These are phyloP conservation scores for Pomphorhynchus laevis DNA, from an alignment of 1,140 invertebrate species.

Conservation along the genomic window DNA sequence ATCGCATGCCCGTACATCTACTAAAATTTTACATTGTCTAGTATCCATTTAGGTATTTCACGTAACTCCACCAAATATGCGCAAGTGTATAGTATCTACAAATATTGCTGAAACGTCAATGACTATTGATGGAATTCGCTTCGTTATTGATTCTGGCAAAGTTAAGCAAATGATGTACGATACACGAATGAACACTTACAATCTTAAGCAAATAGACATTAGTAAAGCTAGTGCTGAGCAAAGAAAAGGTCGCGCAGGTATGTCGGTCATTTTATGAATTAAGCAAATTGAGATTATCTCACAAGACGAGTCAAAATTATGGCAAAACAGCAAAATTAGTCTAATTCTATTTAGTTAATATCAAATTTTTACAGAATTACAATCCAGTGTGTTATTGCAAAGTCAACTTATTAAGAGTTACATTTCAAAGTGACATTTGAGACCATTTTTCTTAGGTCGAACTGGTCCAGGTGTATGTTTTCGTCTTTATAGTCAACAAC, in stretches of 20 bases:
- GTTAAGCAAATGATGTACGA: slow-evolving; percentile 90
- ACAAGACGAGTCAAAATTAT: too few species aligned
- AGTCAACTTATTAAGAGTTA: neutral
- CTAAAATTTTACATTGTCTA: slow-evolving; percentile 11
- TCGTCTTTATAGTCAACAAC: slow-evolving; percentile 48
- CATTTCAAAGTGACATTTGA: too few species aligned
- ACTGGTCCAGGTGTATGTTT: slow-evolving; percentile 25
- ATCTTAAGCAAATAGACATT: slow-evolving; percentile 66
- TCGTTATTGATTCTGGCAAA: slow-evolving; percentile 56
- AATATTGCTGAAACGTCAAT: slow-evolving; percentile 97
- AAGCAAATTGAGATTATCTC: neutral
- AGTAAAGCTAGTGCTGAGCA: slow-evolving; percentile 83
- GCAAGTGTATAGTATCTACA: slow-evolving; percentile 91
- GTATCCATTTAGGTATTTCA: slow-evolving; percentile 85
- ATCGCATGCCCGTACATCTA: too few species aligned
- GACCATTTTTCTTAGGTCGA: slow-evolving; percentile 13
- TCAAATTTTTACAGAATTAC: slow-evolving; percentile 14
- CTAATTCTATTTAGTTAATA: neutral
- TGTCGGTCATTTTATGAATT: neutral
- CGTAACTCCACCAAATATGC: slow-evolving; percentile 54
- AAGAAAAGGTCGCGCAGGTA: slow-evolving; percentile 58
- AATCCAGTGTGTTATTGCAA: slow-evolving; percentile 20
- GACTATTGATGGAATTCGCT: slow-evolving; percentile 84
- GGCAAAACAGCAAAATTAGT: too few species aligned
- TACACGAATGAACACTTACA: slow-evolving; percentile 42